Conservation (phyloP, 1,140 invertebrate species). For the Listronotus oregonensis region DNA sequence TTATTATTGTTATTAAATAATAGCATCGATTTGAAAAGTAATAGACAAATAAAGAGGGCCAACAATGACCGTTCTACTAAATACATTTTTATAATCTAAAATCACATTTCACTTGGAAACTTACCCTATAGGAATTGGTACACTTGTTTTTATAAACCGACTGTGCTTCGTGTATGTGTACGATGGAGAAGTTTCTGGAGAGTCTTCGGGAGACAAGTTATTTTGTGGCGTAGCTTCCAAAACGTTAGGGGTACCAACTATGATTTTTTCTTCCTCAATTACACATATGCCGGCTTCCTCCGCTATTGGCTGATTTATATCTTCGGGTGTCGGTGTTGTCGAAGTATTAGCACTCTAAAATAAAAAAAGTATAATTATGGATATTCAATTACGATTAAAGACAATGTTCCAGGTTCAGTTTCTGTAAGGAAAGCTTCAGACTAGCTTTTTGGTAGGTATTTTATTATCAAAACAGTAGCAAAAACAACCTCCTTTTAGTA, state of each 20-base stretch:
- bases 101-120: constrained; percentile 14
- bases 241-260: constrained; percentile 26
- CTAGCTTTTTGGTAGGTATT: no score
- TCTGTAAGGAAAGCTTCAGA: no score
- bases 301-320: constrained; percentile 64
- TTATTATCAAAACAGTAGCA: no score
- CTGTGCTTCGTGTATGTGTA: constrained; percentile 17
- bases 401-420: no score
- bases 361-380: background rate
- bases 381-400: no score
- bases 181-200: constrained; percentile 12
- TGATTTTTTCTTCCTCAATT: constrained; percentile 48
- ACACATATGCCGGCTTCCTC: constrained; percentile 64
- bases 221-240: constrained; percentile 30
- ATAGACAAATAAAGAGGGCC: no score
- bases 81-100: no score
- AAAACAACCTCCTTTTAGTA: no score
- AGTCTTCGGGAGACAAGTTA: constrained; percentile 20
- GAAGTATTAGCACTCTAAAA: constrained; percentile 50
- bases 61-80: no score
- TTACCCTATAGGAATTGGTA: constrained; percentile 73
- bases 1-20: no score
- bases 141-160: constrained; percentile 58
- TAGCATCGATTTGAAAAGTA: no score
- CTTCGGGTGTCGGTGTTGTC: constrained; percentile 53